Evolutionary conservation across 1,140 invertebrate species (phyloP).

Genomic region (Contarinia nasturtii): DNA sequence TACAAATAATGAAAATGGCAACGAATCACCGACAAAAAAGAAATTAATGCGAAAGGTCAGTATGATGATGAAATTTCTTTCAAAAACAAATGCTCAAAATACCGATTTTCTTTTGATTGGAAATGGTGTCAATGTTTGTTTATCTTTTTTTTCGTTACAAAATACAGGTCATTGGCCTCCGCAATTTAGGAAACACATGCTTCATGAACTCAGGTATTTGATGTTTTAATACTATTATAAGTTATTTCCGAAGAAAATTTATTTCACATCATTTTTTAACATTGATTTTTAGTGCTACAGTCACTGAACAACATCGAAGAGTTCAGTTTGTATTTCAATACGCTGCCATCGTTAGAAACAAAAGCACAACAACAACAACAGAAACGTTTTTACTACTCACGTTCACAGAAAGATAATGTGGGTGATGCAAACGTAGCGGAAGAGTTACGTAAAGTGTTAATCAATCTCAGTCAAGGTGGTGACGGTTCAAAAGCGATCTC

Average conservation of each 20-base stretch:
- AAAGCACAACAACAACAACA: constrained; percentile 30
- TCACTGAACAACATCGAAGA: constrained; percentile 72
- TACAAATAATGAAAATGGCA: constrained; percentile 21
- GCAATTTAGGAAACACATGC: constrained; percentile 74
- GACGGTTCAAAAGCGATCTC: constrained; percentile 57
- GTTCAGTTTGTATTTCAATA: constrained; percentile 65
- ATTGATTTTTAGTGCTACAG: constrained; percentile 63
- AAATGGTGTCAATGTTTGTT: constrained; percentile 6
- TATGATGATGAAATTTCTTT: too few relatives aligned
- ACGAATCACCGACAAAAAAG: neutral
- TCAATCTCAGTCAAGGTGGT: constrained; percentile 42
- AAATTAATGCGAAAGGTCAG: constrained; percentile 28
- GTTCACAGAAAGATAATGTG: constrained; percentile 37
- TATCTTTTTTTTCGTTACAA: too few relatives aligned
- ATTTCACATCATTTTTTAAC: too few relatives aligned
- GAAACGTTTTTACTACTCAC: constrained; percentile 37
- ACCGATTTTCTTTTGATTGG: constrained; percentile 15
- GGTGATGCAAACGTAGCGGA: constrained; percentile 54
- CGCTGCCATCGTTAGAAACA: constrained; percentile 48
- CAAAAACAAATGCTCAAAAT: constrained; percentile 18
- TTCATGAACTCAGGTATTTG: constrained; percentile 90
- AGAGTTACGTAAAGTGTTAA: constrained; percentile 54
- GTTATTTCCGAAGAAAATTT: too few relatives aligned
- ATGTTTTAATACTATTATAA: too few relatives aligned
- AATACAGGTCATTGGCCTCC: constrained; percentile 49